Evolutionary conservation across 2,888 invertebrate species (phyloP), one percentile per base, ranked within the genome.

Genomic region (Antheraea assamensis): DNA sequence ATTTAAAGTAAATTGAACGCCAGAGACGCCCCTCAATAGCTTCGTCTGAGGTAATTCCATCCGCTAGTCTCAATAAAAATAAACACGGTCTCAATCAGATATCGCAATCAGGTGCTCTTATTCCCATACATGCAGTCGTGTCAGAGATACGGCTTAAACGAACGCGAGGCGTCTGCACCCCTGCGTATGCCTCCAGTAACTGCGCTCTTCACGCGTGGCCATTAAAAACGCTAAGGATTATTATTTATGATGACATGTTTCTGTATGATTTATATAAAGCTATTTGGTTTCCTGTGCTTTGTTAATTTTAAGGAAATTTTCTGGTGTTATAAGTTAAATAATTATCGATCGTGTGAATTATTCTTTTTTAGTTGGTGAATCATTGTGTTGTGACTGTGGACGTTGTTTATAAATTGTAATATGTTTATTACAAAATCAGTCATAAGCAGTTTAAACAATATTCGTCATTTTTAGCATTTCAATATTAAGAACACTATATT

Each of bases 61-160:
- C 80, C 81, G 84, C 83, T 86, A 83, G 81, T 81, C 78, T 78
- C 85, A 85, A 88, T 90, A 89, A 90, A 89, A 89, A 89, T 88
- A 89, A 89, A 89, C 89, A 86, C 83, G 76, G 84, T 83, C 85
- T 86, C 90, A 88, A 91, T 90, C 89, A 90, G 89, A 78, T 82
- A 81, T 58, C 89, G 91, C 92, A 93, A 93, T 93, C 93, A 93
- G 93, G 93, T 93, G 92, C 89, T 89, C 85, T 88, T 89, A 87
- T 91, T 90, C 89, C 83, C 87, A 85, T 85, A 81, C 84, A 74
- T 73, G 78, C 75, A 76, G 74, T 71, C 72, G 73, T 75, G 76
- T 75, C 21, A 76, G 77, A 77, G 75, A 78, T 76, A 75, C 78
- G 74, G 68, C 76, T 73, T 78, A 76, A 76, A 77, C 75, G 76